Conservation (phyloP, 2,113 vertebrate species). For the Cavia porcellus region DNA sequence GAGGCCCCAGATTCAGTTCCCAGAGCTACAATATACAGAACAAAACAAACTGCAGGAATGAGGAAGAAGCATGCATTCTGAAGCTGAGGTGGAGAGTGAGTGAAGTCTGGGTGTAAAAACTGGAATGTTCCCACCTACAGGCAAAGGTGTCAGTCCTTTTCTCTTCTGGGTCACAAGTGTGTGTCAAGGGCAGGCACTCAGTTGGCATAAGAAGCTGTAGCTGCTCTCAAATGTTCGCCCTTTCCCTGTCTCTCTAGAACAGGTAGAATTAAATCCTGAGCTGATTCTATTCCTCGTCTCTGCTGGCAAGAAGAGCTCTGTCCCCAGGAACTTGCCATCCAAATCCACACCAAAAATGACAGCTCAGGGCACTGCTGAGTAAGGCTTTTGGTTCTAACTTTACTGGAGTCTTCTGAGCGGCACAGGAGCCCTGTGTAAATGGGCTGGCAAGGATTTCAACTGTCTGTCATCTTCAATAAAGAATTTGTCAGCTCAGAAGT, state of each 20-base stretch:
- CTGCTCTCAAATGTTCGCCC: background rate
- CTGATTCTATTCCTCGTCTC: background rate
- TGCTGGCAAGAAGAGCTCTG: background rate
- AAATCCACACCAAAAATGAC: background rate
- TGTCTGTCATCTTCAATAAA: conserved; percentile 8
- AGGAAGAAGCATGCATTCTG: background rate
- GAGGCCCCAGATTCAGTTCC: background rate
- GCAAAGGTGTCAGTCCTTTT: background rate
- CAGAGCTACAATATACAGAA: background rate
- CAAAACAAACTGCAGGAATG: background rate
- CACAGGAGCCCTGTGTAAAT: background rate
- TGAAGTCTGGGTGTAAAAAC: background rate
- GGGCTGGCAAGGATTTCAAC: background rate
- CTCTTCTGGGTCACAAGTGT: background rate
- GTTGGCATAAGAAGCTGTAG: background rate
- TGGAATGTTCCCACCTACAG: fast-evolving
- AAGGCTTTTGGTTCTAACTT: background rate
- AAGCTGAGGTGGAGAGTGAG: background rate
- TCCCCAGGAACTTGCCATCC: background rate
- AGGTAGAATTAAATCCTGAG: background rate
- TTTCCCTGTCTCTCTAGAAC: background rate
- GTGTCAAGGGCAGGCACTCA: background rate
- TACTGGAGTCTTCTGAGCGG: background rate
- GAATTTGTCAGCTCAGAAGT: background rate
- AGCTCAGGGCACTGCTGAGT: background rate